These are phyloP conservation scores for Apteryx owenii DNA, from an alignment of 2,113 vertebrate species.

Conservation along the genomic window DNA sequence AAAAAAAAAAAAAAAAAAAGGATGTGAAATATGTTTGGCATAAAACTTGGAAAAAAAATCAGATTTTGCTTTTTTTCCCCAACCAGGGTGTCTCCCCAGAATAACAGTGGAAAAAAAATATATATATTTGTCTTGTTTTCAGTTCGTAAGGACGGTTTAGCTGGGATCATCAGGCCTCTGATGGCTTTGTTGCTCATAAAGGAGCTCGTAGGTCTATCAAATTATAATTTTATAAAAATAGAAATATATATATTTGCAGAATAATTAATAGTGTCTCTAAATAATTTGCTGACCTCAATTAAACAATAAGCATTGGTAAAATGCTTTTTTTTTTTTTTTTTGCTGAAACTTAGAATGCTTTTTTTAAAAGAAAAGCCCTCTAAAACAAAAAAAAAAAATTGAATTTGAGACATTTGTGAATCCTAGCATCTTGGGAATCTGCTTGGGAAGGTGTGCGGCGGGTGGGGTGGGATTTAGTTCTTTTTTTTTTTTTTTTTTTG, in stretches of 20 bases:
- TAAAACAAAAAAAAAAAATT: background rate
- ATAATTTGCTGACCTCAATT: slow-evolving; percentile 31
- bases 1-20: rapidly evolving
- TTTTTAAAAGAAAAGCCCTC: slow-evolving; percentile 42
- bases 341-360: background rate
- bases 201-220: slow-evolving; percentile 49
- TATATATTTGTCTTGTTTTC: background rate
- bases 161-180: slow-evolving; percentile 2
- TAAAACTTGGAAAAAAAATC: background rate
- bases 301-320: slow-evolving; percentile 35
- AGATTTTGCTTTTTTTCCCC: background rate
- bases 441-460: background rate
- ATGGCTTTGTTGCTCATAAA: slow-evolving; percentile 53
- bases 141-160: background rate
- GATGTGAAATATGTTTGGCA: background rate
- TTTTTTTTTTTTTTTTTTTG: background rate
- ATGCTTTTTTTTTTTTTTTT: slow-evolving; percentile 17
- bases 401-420: background rate
- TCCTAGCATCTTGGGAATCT: background rate
- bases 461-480: background rate
- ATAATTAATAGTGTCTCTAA: slow-evolving; percentile 24
- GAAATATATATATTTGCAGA: slow-evolving; percentile 65
- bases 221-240: slow-evolving; percentile 62
- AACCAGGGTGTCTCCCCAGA: background rate
- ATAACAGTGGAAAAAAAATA: background rate